These are phyloP conservation scores for Rhipidura dahli DNA, from an alignment of 2,113 vertebrate species.

Conservation along the genomic window DNA sequence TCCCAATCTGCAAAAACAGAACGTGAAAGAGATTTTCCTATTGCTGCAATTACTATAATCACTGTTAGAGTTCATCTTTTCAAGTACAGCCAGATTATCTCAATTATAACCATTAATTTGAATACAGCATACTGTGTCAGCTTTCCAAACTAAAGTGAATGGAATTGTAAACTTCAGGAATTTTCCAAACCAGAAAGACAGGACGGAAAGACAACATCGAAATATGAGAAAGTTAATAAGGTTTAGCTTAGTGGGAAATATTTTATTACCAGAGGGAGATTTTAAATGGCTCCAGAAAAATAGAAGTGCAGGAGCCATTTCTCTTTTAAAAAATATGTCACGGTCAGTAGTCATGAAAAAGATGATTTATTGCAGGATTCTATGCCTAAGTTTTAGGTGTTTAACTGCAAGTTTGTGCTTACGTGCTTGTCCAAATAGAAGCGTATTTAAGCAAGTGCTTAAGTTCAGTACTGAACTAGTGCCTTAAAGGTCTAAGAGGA, in stretches of 20 bases:
- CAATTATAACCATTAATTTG: not conserved
- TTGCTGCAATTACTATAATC: not conserved
- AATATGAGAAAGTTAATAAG: slow-evolving; percentile 23
- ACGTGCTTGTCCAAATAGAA: not conserved
- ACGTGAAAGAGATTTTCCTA: not conserved
- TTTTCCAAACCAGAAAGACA: slow-evolving; percentile 14
- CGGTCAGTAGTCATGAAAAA: not conserved
- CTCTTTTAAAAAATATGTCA: not conserved
- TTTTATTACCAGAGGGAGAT: slow-evolving; percentile 5
- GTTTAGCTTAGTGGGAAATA: slow-evolving; percentile 28
- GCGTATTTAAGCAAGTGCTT: not conserved
- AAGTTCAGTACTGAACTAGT: not conserved
- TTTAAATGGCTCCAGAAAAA: slow-evolving; percentile 19
- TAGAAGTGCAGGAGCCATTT: not conserved
- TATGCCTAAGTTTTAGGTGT: not conserved
- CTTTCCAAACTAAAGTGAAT: not conserved
- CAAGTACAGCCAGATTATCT: not conserved
- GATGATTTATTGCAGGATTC: not conserved
- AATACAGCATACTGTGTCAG: not conserved
- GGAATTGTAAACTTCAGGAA: not conserved
- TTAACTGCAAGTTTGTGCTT: not conserved
- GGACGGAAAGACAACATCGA: not conserved
- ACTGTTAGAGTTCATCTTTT: not conserved
- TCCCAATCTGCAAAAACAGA: slow-evolving; percentile 42
- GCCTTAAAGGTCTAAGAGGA: not conserved